phyloP scores from a whole-genome alignment of 2,113 vertebrate species.

The Fregata magnificens region DNA sequence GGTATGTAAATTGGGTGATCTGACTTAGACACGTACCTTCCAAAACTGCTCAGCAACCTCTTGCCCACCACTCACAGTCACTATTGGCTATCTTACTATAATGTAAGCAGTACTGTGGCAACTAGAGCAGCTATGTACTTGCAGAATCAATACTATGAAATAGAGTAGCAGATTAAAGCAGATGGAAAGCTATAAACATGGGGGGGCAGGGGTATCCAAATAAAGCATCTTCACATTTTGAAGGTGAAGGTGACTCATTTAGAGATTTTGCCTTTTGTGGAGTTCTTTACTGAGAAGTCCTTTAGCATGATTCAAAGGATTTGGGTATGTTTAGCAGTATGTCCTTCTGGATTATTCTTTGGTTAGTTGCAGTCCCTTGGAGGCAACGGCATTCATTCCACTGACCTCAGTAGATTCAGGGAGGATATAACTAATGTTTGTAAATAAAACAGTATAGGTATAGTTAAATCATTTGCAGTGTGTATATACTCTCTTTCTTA shows the following conservation, averaged over 20 bases:
- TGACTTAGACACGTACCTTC: neutral
- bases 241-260: neutral
- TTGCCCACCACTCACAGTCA: neutral
- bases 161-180: neutral
- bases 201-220: neutral
- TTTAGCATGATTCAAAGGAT: neutral
- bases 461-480: neutral
- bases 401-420: neutral
- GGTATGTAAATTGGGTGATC: neutral
- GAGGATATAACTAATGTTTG: neutral
- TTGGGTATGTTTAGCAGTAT: neutral
- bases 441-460: neutral
- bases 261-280: neutral
- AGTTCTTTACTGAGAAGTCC: neutral
- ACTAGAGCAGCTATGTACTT: neutral
- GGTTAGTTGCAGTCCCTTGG: neutral
- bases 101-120: neutral
- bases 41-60: neutral
- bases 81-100: neutral
- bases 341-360: neutral
- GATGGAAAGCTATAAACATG: neutral
- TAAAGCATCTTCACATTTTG: constrained; percentile 8
- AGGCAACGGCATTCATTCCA: neutral
- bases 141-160: neutral
- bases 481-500: neutral